Evolutionary conservation across 2,888 invertebrate species (phyloP), one percentile per base, ranked within the genome.

Genomic region (Tholera decimalis): DNA sequence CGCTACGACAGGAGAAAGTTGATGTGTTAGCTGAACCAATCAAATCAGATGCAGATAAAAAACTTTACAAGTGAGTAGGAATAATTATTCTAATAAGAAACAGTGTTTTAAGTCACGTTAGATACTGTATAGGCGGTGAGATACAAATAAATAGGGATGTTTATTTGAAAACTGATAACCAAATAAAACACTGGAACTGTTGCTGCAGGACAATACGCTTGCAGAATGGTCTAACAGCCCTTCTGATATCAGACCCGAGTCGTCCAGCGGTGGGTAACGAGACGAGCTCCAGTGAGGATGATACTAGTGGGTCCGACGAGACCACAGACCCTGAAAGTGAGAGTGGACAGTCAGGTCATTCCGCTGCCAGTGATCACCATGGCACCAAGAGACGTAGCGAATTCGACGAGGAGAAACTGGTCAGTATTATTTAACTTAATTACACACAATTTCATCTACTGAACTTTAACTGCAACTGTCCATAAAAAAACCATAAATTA

Each of bases 21-120:
- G 91, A 92, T 76, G 87, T 93, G 83, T 89, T 96, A 70, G 83
- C 93, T 49, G 91, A 94, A 74, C 98, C 98, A 11, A 95, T 96
- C 37, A 97, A 98, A 92, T 98, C 98, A 54, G 96, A 96, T 60
- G 97, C 97, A 77, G 98, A 98, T 91, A 97, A 97, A 87, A 98
- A 98, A 87, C 93, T 97, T 62, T 98, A 98, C 88, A 97, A 96
- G 98, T 98, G 84, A 89, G 92, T 84, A 61, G n/a, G 6, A 54
- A 43, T 22, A 30, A 46, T 20, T 58, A 22, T 55, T n/a, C 39
- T 41, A 50, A 39, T 6, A 22, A 15, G 24, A 56, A 28, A 20
- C 13, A 26, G 11, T 24, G n/a, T 20, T 39, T 33, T 28, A 33
- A 30, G 3, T 26, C 8, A 20, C 20, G 13, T 13, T 9, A 41